Evolutionary conservation across 2,797 vertebrate species (phyloP).

Genomic region (Micropoecilia bifurca): DNA sequence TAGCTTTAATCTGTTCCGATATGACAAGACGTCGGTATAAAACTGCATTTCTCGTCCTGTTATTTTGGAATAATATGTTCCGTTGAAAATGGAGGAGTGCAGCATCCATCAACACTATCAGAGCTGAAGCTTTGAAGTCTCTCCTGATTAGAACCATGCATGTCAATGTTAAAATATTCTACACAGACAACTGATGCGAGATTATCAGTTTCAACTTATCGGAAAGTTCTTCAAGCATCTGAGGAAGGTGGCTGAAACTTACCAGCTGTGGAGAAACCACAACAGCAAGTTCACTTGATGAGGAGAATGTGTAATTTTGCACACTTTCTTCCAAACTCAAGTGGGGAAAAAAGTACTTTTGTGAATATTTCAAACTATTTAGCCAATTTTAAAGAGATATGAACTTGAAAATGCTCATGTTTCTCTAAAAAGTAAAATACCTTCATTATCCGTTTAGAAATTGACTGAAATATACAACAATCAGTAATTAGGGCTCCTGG

Average conservation of each 20-base stretch:
- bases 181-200: conserved; percentile 23
- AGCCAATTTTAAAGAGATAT: neutral
- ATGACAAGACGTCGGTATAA: neutral
- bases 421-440: conserved; percentile 5
- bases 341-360: neutral
- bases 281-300: conserved; percentile 23
- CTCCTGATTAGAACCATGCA: conserved; percentile 14
- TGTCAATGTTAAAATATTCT: conserved; percentile 18
- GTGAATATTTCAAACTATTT: neutral
- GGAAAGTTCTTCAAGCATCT: conserved; percentile 15
- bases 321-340: conserved; percentile 1
- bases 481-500: conserved; percentile 33
- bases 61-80: neutral
- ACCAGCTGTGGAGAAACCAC: neutral
- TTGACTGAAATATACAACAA: conserved; percentile 28
- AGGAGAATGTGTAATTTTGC: conserved; percentile 1
- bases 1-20: neutral
- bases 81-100: neutral
- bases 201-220: conserved; percentile 28
- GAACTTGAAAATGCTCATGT: neutral
- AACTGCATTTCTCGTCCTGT: neutral
- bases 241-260: conserved; percentile 26
- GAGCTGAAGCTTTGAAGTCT: conserved; percentile 4
- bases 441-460: conserved; percentile 40
- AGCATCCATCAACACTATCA: neutral